Percentiles rank a stretch among this genome's conserved stretches.
These are phyloP conservation scores for Philonicus albiceps DNA, from an alignment of 2,888 invertebrate genomes.

Conservation along the genomic window DNA sequence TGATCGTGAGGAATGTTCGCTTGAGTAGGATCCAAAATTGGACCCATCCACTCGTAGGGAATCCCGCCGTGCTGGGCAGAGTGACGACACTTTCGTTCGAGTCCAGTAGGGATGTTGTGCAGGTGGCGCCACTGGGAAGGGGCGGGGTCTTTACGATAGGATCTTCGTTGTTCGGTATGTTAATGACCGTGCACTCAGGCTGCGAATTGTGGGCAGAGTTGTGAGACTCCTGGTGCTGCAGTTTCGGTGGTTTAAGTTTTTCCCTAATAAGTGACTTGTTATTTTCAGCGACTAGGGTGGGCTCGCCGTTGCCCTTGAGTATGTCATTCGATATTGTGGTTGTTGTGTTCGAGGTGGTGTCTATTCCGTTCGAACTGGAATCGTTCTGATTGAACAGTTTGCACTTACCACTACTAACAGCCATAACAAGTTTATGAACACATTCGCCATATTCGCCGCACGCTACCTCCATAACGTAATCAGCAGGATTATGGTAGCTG, in stretches of 20 bases:
- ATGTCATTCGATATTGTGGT: slow-evolving; percentile 68
- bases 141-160: slow-evolving; percentile 56
- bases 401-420: slow-evolving; percentile 82
- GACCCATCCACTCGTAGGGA: slow-evolving; percentile 81
- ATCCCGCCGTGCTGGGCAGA: slow-evolving; percentile 73
- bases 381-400: slow-evolving; percentile 66
- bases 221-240: slow-evolving; percentile 54
- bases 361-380: slow-evolving; percentile 44
- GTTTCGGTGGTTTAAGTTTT: slow-evolving; percentile 65
- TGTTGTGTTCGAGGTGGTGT: slow-evolving; percentile 53
- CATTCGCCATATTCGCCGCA: slow-evolving; percentile 94
- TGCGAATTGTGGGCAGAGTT: slow-evolving; percentile 52
- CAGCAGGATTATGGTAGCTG: slow-evolving; percentile 95
- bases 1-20: slow-evolving; percentile 81
- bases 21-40: slow-evolving; percentile 90
- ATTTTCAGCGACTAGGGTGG: slow-evolving; percentile 46
- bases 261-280: slow-evolving; percentile 51
- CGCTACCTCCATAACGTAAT: slow-evolving; percentile 96
- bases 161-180: slow-evolving; percentile 54
- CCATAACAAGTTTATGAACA: slow-evolving; percentile 82
- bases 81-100: slow-evolving; percentile 77
- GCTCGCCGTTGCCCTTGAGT: slow-evolving; percentile 62
- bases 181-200: slow-evolving; percentile 59
- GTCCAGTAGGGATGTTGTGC: slow-evolving; percentile 75
- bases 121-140: slow-evolving; percentile 68